Conservation (phyloP, 2,797 vertebrate species). For the Microtus obscurus region DNA sequence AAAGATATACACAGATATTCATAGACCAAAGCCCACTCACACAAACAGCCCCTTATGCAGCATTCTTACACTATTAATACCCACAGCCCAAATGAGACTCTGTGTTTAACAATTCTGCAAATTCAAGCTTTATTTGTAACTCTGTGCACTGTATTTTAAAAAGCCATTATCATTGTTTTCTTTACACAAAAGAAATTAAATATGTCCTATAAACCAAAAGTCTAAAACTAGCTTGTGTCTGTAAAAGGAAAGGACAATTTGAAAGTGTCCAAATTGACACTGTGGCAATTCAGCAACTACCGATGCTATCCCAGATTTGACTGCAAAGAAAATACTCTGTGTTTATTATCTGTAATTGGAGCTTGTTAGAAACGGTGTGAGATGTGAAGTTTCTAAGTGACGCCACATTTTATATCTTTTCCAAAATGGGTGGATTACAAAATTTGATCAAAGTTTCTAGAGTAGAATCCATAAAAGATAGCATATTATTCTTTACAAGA, state of each 20-base stretch:
- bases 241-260: conserved; percentile 45
- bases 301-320: background rate
- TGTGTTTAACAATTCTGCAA: background rate
- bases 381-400: conserved; percentile 31
- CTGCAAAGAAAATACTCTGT: conserved; percentile 44
- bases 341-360: conserved; percentile 30
- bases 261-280: conserved; percentile 64
- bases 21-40: background rate
- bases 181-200: conserved; percentile 51
- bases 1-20: conserved; percentile 49
- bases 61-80: background rate
- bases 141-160: background rate
- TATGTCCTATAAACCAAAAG: conserved; percentile 41
- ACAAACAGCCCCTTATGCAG: background rate
- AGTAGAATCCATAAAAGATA: background rate
- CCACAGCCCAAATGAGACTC: background rate
- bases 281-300: conserved; percentile 31
- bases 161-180: background rate
- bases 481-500: background rate
- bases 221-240: conserved; percentile 52
- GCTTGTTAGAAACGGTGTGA: background rate
- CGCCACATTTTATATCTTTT: background rate
- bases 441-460: background rate
- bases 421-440: background rate
- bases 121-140: background rate